These are phyloP conservation scores for Abrostola tripartita DNA, from an alignment of 2,888 invertebrate species.

Conservation along the genomic window DNA sequence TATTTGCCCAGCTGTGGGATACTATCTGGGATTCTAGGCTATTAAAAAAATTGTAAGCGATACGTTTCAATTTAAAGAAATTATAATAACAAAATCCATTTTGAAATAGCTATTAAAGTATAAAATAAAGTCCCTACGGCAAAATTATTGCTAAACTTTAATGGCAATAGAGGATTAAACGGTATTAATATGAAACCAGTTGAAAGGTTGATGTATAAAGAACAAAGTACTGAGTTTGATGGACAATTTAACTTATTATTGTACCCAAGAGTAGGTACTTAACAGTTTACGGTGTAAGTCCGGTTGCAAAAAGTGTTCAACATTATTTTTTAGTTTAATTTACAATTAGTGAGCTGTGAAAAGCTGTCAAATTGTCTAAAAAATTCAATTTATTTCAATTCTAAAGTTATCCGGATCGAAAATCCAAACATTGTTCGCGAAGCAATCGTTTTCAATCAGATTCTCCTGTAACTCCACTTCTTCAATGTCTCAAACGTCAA, in stretches of 20 bases:
- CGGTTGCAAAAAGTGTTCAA: no score
- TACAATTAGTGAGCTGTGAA: no score
- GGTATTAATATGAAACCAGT: slow-evolving; percentile 9
- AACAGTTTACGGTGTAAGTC: no score
- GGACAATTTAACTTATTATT: slow-evolving; percentile 11
- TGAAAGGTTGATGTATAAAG: neutral
- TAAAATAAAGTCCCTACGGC: neutral
- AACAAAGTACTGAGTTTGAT: slow-evolving; percentile 10
- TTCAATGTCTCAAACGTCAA: slow-evolving; percentile 1
- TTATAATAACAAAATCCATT: no score
- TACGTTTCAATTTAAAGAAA: no score
- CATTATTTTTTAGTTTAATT: no score
- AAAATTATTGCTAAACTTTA: slow-evolving; percentile 10
- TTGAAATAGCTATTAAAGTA: no score
- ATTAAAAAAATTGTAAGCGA: no score
- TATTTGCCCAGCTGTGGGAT: no score
- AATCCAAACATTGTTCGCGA: neutral
- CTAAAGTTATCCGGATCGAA: neutral
- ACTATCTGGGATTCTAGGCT: no score
- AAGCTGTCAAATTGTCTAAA: no score
- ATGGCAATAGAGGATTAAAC: slow-evolving; percentile 4
- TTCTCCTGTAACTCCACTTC: slow-evolving; percentile 2
- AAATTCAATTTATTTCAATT: neutral
- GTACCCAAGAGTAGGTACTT: no score
- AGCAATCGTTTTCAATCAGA: neutral